Percentiles rank a stretch among this genome's conserved stretches.
phyloP scores from a whole-genome alignment of 2,797 vertebrate genomes.

The Spinus pinus region DNA sequence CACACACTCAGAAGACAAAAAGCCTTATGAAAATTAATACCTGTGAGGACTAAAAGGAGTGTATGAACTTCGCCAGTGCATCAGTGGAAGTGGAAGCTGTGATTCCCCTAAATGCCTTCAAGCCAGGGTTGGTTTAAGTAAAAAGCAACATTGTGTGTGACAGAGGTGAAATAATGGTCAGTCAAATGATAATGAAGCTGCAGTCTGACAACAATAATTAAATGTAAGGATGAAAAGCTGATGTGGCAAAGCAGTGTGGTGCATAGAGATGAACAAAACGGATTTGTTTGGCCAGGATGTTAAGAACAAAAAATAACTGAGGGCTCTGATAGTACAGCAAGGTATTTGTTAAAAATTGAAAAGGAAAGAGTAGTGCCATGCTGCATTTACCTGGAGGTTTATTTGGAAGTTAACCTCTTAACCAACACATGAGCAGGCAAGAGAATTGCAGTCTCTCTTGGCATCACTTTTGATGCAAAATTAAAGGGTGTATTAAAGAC shows the following conservation, averaged over 20 bases:
- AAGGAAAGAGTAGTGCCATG: neutral
- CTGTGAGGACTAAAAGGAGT: neutral
- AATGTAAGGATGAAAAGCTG: neutral
- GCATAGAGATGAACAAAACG: neutral
- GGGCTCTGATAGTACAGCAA: neutral
- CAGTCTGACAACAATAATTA: neutral
- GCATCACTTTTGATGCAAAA: neutral
- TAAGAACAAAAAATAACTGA: neutral
- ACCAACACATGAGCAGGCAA: neutral
- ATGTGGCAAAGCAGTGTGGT: neutral
- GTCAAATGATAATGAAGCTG: neutral
- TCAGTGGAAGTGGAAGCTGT: neutral
- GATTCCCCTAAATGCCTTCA: neutral
- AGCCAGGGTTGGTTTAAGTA: neutral
- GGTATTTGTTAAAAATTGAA: neutral
- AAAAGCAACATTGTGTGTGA: neutral
- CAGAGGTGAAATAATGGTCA: neutral
- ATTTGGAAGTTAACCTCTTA: neutral
- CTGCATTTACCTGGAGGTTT: neutral
- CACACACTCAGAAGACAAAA: neutral
- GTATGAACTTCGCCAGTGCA: neutral
- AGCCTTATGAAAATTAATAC: neutral
- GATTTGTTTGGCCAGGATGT: neutral
- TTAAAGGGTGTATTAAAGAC: neutral
- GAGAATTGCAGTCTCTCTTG: neutral